Base-by-base conservation (phyloP, 1,140 invertebrate species). In the Saccostrea cuccullata region DNA sequence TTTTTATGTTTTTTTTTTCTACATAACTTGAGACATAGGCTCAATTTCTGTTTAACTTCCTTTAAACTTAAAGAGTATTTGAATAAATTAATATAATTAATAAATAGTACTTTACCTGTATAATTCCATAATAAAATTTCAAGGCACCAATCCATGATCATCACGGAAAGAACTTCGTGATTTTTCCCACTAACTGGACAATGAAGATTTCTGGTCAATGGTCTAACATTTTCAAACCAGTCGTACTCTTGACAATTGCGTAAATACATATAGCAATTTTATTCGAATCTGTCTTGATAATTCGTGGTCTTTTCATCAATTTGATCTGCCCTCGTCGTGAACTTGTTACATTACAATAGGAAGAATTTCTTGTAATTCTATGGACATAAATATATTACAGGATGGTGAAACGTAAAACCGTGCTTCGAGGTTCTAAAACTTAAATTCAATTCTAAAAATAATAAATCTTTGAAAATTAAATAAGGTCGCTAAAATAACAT, bases 101-200 rank as follows among this genome's bases (percentile, higher is more conserved):
- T 6, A 64, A 64, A 20, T 3, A 64, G 0, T 64, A 6, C 58
- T 30, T 30, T 77, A 77, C 70, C 70, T 77, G 70, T 77, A 77
- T 77, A 77, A 77, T 77, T 77, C 70, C 70, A 77, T 12, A 77
- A 17, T 12, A 77, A 36, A 26, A 77, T 26, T 77, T 77, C 70
- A 26, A 77, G 12, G 26, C 70, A 77, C 70, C 70, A 77, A 36
- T 77, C 70, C 70, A 77, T 77, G 30, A 5, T 77, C 47, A 47
- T 47, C n/a, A n/a, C 58, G 58, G n/a, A 5, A 17, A 64, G 58
- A 20, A 17, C n/a, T n/a, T 64, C n/a, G 58, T 20, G 15, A 0
- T 64, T 64, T 64, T 64, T 64, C 58, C 15, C 58, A 64, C 47
- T 8, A 5, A n/a, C 58, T 64, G 58, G 58, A 64, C 58, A 20